Base-by-base conservation (phyloP, 2,797 vertebrate species). In the Numenius phaeopus region DNA sequence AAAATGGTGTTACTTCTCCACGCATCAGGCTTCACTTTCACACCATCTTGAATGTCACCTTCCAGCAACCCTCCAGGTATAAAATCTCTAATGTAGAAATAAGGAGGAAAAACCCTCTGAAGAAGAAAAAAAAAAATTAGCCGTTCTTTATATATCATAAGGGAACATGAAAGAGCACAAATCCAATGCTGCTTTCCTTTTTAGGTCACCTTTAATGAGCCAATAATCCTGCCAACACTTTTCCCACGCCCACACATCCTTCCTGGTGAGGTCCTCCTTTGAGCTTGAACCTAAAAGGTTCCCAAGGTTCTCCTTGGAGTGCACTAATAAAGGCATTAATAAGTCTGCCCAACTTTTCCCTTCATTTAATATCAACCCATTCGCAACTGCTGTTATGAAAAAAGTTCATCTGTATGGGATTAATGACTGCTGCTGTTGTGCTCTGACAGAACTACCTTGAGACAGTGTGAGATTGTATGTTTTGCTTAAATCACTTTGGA, bases 211-310 rank as follows among this genome's bases (percentile, higher is more conserved):
- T 77, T 77, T 85, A 97, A 89, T 79, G 86, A 96, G 67, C 90
- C 95, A 94, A 11, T 96, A 87, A 59, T 88, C 76, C 62, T 73
- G 84, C 65, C 75, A 85, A 13, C 57, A 12, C 84, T 96, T 91
- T 90, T 75, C 86, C 94, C 88, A 89, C 14, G 30, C 95, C 97
- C 50, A 94, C 23, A 0, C 30, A 14, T 97, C 96, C 90, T 97
- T 97, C 85, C 71, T 17, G 2, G 90, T 66, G 90, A 94, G 96
- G 91, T 88, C 30, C 73, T 93, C 86, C 96, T 97, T 89, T 97
- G 96, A 97, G 95, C 89, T 89, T 75, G 78, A 88, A 95, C 89
- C 92, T 96, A 88, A 97, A 97, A 93, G 93, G 84, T 76, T 94
- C 92, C 88, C 1, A 1, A 49, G 91, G 95, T 96, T 95, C 91